Evolutionary conservation across 2,888 invertebrate species (phyloP).

Genomic region (Liopterus haemorrhoidalis): DNA sequence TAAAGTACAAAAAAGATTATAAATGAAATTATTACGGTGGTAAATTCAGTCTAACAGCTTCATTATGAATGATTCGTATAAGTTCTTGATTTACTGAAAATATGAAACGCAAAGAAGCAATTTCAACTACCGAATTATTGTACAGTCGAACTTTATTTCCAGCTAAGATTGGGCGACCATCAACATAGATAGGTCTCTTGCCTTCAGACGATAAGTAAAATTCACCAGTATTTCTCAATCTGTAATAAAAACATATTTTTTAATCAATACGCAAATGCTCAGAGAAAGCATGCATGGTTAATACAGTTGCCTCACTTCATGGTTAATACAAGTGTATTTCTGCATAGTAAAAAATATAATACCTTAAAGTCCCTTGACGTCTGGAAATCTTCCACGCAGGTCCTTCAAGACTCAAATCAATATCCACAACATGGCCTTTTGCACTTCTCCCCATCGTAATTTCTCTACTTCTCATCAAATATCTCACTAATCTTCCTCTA

Average conservation of each 20-base stretch:
- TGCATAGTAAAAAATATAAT: constrained; percentile 5
- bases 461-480: constrained; percentile 91
- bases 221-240: constrained; percentile 85
- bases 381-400: constrained; percentile 91
- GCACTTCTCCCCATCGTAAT: constrained; percentile 89
- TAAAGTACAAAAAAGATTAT: too few species aligned
- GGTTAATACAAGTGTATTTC: not conserved
- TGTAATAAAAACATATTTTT: constrained; percentile 38
- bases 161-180: constrained; percentile 81
- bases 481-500: constrained; percentile 84
- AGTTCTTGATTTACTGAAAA: constrained; percentile 90
- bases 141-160: constrained; percentile 86
- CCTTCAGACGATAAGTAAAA: constrained; percentile 94
- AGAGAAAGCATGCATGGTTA: not conserved
- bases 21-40: constrained; percentile 45
- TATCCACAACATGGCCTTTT: constrained; percentile 84
- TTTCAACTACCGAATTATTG: constrained; percentile 93
- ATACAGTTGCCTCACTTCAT: not conserved
- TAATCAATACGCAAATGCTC: constrained; percentile 11
- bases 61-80: constrained; percentile 81
- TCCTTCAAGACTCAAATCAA: constrained; percentile 88
- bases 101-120: constrained; percentile 85
- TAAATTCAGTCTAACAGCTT: constrained; percentile 73
- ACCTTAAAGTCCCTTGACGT: constrained; percentile 82
- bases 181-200: constrained; percentile 88